phyloP scores from a whole-genome alignment of 1,140 invertebrate genomes.

The Cydia splendana region DNA sequence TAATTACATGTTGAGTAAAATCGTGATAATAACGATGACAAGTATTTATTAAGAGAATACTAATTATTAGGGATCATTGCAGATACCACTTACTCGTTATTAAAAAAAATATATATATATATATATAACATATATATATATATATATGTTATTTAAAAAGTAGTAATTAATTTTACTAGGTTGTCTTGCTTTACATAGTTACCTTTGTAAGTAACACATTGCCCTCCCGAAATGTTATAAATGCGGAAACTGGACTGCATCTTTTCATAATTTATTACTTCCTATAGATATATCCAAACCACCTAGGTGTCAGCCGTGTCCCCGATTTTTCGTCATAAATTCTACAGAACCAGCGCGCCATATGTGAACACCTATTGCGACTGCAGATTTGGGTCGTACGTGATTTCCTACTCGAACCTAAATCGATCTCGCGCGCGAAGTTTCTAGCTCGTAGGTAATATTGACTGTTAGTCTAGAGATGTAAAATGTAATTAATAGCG shows the following conservation, averaged over 20 bases:
- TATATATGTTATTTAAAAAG: no score
- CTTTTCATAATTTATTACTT: conserved; percentile 7
- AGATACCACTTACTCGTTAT: no score
- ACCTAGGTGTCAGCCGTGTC: conserved; percentile 9
- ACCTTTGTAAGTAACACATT: not conserved
- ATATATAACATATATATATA: no score
- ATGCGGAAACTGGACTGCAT: not conserved
- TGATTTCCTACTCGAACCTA: conserved; percentile 48
- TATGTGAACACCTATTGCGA: conserved; percentile 40
- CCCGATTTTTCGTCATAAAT: conserved; percentile 26
- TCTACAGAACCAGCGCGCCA: conserved; percentile 36
- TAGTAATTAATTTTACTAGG: no score
- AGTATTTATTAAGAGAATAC: no score
- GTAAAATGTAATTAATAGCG: conserved; percentile 6
- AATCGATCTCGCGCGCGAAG: conserved; percentile 43
- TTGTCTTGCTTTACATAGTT: not conserved
- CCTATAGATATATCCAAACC: not conserved
- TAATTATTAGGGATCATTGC: no score
- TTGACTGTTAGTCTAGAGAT: conserved; percentile 28
- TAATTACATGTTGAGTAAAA: no score
- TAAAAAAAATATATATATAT: no score
- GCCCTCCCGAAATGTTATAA: not conserved
- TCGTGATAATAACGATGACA: no score
- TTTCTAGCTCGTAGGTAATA: conserved; percentile 43
- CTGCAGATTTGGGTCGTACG: conserved; percentile 54